These are phyloP conservation scores for Trichacis sp. DNA, from an alignment of 2,888 invertebrate genomes.

Conservation along the genomic window DNA sequence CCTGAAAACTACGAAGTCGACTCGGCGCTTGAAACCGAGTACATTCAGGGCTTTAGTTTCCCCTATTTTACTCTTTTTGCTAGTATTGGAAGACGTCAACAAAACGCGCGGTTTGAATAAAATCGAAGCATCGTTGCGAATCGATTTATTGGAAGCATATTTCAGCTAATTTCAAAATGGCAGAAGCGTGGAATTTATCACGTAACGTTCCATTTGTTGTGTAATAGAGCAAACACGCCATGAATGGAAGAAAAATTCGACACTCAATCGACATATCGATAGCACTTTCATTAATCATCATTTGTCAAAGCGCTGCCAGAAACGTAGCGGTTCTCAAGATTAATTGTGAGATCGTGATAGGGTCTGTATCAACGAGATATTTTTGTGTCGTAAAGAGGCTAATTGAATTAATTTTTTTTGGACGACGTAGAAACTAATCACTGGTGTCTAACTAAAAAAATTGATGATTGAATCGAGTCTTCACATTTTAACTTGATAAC, in stretches of 20 bases:
- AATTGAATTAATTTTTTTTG: constrained; percentile 42
- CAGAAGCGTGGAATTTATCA: constrained; percentile 5
- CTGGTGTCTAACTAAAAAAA: too few species aligned
- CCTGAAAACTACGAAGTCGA: constrained; percentile 1
- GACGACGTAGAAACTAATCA: too few species aligned
- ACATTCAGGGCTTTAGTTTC: neutral
- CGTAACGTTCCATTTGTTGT: neutral
- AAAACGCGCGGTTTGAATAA: neutral
- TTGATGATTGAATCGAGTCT: too few species aligned
- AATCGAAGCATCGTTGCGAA: neutral
- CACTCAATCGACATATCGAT: constrained; percentile 37
- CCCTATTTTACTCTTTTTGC: neutral
- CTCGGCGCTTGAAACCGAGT: neutral
- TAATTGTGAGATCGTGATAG: constrained; percentile 42
- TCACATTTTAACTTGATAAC: too few species aligned
- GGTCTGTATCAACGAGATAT: constrained; percentile 43
- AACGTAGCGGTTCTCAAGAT: constrained; percentile 43
- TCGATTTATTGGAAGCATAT: neutral
- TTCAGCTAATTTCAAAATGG: neutral
- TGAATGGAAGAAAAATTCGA: constrained; percentile 33
- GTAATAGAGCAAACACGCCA: constrained; percentile 20
- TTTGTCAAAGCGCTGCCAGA: constrained; percentile 44
- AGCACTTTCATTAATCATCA: constrained; percentile 42
- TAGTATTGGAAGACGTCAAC: neutral
- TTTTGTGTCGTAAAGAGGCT: constrained; percentile 36